Evolutionary conservation across 2,797 vertebrate genomes (phyloP).

Genomic region (Gadopsis bispinosus): DNA sequence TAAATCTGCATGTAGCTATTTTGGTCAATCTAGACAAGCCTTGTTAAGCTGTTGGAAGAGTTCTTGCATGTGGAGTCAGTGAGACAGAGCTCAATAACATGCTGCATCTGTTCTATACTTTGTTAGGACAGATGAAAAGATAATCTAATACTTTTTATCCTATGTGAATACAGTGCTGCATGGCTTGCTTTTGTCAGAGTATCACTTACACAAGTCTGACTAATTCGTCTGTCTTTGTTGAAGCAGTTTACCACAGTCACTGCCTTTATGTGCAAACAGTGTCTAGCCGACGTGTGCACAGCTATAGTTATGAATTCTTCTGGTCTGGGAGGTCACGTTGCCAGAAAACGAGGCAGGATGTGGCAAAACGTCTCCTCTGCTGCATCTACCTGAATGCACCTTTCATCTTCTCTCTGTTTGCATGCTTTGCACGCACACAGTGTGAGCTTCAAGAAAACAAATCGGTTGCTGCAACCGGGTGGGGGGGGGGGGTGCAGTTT

Average conservation of each 20-base stretch:
- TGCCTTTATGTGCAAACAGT: conserved; percentile 42
- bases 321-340: conserved; percentile 40
- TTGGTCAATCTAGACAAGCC: conserved; percentile 24
- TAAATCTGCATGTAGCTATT: conserved; percentile 60
- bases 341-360: conserved; percentile 72
- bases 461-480: conserved; percentile 28
- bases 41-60: conserved; percentile 22
- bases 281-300: conserved; percentile 24
- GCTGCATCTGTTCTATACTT: background rate
- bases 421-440: conserved; percentile 62
- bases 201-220: conserved; percentile 15
- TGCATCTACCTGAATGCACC: conserved; percentile 52
- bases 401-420: conserved; percentile 50
- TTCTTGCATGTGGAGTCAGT: conserved; percentile 14
- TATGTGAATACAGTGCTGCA: background rate
- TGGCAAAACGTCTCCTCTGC: conserved; percentile 59
- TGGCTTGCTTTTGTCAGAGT: conserved; percentile 10
- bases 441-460: conserved; percentile 37
- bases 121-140: conserved; percentile 8
- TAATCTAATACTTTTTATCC: conserved; percentile 1
- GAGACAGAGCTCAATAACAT: conserved; percentile 12
- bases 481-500: too few species aligned
- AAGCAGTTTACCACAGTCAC: conserved; percentile 48
- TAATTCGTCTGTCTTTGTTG: conserved; percentile 11
- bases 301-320: conserved; percentile 45